Base-by-base conservation (phyloP, 2,113 vertebrate genomes). In the Petrocephalus zakoni region DNA sequence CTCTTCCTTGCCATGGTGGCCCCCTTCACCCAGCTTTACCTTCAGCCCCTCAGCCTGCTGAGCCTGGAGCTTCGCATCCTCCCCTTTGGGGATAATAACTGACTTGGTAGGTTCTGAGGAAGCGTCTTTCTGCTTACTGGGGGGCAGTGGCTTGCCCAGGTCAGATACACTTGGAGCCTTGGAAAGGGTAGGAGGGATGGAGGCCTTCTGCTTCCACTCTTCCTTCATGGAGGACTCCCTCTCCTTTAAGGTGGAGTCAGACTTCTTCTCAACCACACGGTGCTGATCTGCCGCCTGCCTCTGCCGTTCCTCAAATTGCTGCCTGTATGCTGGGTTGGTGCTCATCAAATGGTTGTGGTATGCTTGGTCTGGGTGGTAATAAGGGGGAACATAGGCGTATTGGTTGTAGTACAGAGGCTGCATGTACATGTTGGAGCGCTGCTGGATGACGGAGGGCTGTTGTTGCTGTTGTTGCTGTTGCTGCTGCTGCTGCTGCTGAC, bases 361-460 rank as follows among this genome's bases (percentile, higher is more conserved):
- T 37, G 97, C 96, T 94, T 98, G 98, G 92, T 99, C 98, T 0
- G 92, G 93, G 0, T 96, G 96, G 94, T 99, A 99, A 84, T 99
- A 99, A 0, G 97, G 97, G 0, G 98, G 97, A 29, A 99, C 97
- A 0, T 99, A 99, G 88, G 98, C 96, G 0, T 99, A 99, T 93
- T 99, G 98, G 95, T 98, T 98, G 91, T 99, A 99, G 94, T 99
- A 99, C 3, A 99, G 96, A 17, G 98, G 97, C 90, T 99, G 98
- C 98, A 99, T 99, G 94, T 98, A 99, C 97, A 99, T 97, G 93
- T 96, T 98, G 88, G 98, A 97, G n/a, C 98, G 95, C 90, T 98
- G 98, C 92, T 99, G 98, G 91, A 99, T 99, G 91, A 99, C 98
- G 0, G 98, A 99, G 7, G 97, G 97, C 90, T 98, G 97, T 92